A percentile compares a stretch with the other conserved stretches of the same genome.
Evolutionary conservation across 2,888 invertebrate genomes (phyloP).

Genomic region (Chaetogeoica ovagalla): DNA sequence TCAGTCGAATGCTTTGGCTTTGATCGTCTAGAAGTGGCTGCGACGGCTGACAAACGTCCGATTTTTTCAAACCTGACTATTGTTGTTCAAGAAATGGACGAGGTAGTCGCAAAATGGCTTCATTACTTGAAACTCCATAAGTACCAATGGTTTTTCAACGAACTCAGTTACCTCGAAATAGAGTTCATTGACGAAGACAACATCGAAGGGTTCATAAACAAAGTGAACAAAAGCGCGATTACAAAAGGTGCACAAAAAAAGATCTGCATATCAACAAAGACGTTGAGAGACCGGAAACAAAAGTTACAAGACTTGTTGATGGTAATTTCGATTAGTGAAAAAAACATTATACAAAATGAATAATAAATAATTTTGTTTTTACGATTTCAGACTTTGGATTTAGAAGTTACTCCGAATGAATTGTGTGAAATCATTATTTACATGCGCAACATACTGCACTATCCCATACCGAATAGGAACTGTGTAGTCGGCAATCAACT

Average conservation of each 20-base stretch:
- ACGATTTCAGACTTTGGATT: constrained; percentile 26
- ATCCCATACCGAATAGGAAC: constrained; percentile 34
- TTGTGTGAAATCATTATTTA: constrained; percentile 18
- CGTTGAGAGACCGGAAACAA: constrained; percentile 5
- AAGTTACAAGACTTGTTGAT: constrained; percentile 17
- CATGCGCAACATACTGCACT: constrained; percentile 38
- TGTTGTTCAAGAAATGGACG: constrained; percentile 40
- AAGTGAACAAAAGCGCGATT: constrained; percentile 26
- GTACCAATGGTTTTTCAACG: constrained; percentile 44
- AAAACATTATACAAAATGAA: not conserved
- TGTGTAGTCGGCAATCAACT: constrained; percentile 28
- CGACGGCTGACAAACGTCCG: not conserved
- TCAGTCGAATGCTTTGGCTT: constrained; percentile 1
- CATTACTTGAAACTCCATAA: constrained; percentile 43
- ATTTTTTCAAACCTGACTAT: not conserved
- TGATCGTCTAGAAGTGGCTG: not conserved
- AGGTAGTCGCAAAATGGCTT: constrained; percentile 16
- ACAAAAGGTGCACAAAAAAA: constrained; percentile 43
- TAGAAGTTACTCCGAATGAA: constrained; percentile 32
- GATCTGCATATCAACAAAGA: constrained; percentile 20
- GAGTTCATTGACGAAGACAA: constrained; percentile 36
- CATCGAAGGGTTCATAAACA: constrained; percentile 35
- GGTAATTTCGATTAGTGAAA: constrained; percentile 9
- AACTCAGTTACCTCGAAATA: constrained; percentile 33
- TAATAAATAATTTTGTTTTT: not conserved